phyloP scores from a whole-genome alignment of 2,113 vertebrate species.

The Pavo muticus region DNA sequence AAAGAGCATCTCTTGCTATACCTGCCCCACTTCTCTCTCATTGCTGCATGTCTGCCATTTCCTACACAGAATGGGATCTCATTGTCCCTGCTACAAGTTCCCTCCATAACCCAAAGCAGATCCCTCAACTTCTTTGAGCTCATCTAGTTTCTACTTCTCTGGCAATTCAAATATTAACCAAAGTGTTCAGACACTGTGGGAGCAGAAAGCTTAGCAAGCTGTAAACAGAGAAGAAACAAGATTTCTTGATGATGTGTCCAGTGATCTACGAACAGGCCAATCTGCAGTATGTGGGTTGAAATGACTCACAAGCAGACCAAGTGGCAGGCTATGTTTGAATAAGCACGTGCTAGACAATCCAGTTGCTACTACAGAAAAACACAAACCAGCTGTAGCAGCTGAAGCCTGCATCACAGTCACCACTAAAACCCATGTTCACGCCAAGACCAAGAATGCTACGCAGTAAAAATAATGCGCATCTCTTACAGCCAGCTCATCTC shows the following conservation, averaged over 20 bases:
- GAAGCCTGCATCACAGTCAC: not conserved
- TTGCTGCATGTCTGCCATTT: not conserved
- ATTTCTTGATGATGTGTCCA: not conserved
- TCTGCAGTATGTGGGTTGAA: not conserved
- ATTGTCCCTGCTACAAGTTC: not conserved
- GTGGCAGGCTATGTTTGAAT: not conserved
- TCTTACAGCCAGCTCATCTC: not conserved
- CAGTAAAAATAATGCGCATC: not conserved
- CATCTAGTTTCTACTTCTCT: not conserved
- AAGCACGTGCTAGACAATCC: not conserved
- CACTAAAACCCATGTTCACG: not conserved
- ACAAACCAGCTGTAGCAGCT: fast-evolving
- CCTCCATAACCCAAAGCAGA: not conserved
- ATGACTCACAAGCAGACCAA: not conserved
- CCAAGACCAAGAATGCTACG: fast-evolving
- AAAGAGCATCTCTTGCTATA: fast-evolving
- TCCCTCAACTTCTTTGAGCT: not conserved
- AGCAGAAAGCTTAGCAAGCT: not conserved
- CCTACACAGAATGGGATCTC: fast-evolving
- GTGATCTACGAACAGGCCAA: not conserved
- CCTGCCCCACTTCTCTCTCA: not conserved
- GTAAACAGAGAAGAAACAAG: not conserved
- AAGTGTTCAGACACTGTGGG: not conserved
- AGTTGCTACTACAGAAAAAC: not conserved
- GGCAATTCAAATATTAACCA: not conserved